Conservation (phyloP, 2,113 vertebrate genomes). For the Cardinalis cardinalis region DNA sequence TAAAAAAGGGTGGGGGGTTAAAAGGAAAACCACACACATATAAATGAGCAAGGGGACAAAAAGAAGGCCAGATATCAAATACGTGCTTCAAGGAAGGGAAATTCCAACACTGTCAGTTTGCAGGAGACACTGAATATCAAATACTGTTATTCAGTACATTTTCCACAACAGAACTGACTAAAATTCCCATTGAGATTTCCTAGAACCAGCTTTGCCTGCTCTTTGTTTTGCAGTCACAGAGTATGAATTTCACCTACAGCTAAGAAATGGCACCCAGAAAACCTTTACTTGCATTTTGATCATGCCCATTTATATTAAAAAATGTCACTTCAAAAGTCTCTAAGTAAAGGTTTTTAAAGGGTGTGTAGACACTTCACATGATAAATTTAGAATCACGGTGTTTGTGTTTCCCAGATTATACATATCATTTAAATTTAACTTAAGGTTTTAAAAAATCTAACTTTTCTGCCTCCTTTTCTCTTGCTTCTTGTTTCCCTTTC, state of each 20-base stretch:
- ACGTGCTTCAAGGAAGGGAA: not conserved
- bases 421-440: constrained; percentile 23
- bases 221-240: not conserved
- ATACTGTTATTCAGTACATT: not conserved
- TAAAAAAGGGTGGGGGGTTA: not conserved
- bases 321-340: not conserved
- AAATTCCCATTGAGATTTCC: not conserved
- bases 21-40: constrained; percentile 3
- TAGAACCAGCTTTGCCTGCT: not conserved
- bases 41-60: not conserved
- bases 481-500: not conserved
- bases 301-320: not conserved
- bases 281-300: not conserved
- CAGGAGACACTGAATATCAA: not conserved
- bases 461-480: not conserved
- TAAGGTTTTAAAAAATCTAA: not conserved
- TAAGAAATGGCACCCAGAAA: not conserved
- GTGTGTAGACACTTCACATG: not conserved
- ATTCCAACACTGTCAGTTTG: not conserved
- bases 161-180: not conserved
- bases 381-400: not conserved
- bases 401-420: not conserved
- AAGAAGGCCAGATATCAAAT: not conserved
- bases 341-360: not conserved
- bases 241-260: not conserved